Conservation (phyloP, 2,888 invertebrate species). For the Aspidiotus rigidus region DNA sequence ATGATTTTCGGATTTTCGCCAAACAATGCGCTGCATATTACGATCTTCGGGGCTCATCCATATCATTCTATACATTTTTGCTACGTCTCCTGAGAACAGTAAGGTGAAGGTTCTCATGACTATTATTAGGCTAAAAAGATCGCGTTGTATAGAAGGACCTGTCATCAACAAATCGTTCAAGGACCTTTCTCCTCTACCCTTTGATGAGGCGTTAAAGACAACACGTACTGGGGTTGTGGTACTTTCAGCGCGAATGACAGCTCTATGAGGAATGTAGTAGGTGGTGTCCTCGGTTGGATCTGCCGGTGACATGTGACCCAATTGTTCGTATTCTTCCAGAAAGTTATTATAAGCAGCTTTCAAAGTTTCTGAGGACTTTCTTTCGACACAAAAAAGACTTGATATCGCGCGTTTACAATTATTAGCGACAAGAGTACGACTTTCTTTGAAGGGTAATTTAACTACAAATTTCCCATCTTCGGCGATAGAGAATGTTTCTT, state of each 20-base stretch:
- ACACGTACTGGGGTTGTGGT: not conserved
- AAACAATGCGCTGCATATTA: conserved; percentile 3
- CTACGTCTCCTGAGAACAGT: not conserved
- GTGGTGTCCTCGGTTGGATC: not conserved
- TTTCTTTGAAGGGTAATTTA: conserved; percentile 17
- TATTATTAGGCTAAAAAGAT: conserved; percentile 36
- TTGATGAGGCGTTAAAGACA: conserved; percentile 10
- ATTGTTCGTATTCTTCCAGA: not conserved
- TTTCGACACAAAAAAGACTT: not conserved
- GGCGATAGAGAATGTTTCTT: not conserved
- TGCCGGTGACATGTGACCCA: conserved; percentile 5
- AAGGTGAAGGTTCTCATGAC: conserved; percentile 14
- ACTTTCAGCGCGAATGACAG: conserved; percentile 3
- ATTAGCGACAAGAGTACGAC: not conserved
- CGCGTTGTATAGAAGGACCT: conserved; percentile 13
- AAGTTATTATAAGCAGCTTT: not conserved
- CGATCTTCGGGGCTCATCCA: not conserved
- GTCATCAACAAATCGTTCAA: conserved; percentile 11
- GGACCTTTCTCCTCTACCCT: not conserved
- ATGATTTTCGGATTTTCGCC: not conserved
- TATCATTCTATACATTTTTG: not conserved
- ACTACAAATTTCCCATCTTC: conserved; percentile 16
- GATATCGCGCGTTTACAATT: not conserved
- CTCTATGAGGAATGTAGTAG: conserved; percentile 5
- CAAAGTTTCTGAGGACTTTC: not conserved